Percentiles rank a stretch among this genome's conserved stretches.
Conservation (phyloP, 2,797 vertebrate genomes). For the Acanthis flammea region DNA sequence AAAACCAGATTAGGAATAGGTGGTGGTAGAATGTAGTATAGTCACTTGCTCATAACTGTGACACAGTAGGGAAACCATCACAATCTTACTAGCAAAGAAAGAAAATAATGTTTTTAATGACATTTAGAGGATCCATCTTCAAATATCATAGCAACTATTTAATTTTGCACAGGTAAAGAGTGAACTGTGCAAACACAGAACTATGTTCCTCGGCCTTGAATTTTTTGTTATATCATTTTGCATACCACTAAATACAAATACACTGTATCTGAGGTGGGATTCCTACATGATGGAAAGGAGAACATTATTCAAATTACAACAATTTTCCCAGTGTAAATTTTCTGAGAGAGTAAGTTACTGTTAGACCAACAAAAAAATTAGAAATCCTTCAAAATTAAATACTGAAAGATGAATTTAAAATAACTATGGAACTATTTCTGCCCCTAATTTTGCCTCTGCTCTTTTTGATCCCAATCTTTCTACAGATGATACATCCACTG, state of each 20-base stretch:
- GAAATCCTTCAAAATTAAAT: background rate
- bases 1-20: background rate
- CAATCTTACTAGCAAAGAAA: background rate
- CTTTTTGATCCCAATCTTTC: background rate
- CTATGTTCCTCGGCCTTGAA: background rate
- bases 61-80: background rate
- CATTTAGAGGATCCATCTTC: background rate
- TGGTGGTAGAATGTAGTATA: background rate
- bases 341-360: background rate
- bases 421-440: background rate
- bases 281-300: background rate
- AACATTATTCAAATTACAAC: background rate
- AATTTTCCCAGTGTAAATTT: background rate
- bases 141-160: background rate
- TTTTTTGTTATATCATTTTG: background rate
- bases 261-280: background rate
- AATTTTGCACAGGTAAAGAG: background rate
- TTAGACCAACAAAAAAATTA: background rate
- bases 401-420: background rate
- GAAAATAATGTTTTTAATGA: background rate
- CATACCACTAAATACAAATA: background rate
- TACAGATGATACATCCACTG: background rate
- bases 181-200: background rate
- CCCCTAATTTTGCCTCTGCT: background rate
- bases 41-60: background rate